Base-by-base conservation (phyloP, 2,888 invertebrate genomes). In the Neoitamus cyanurus region DNA sequence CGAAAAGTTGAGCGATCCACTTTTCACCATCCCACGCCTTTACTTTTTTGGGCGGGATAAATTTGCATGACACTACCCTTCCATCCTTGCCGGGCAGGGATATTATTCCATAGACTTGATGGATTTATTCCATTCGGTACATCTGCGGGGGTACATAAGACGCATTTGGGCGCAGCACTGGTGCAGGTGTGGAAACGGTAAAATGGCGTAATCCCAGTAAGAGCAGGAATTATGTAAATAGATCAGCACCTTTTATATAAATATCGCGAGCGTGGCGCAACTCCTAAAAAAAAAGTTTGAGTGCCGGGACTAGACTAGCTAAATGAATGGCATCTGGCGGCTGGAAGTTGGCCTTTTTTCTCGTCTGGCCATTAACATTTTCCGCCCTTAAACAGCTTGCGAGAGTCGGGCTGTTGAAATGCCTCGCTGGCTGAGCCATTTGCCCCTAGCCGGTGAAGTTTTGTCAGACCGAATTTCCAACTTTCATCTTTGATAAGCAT, bases 401-500 rank as follows among this genome's bases (percentile, higher is more conserved):
- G 20, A 25, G 20, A 58, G 20, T 58, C 9, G 7, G 58, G 25
- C 58, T 58, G 28, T 42, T 4, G 3, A 13, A n/a, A 6, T 73
- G 4, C 36, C 15, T 73, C n/a, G 13, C 11, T 28, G 20, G 25
- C 46, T 46, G 46, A 11, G 58, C 15, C 25, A 13, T 42, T n/a
- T n/a, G 1, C 36, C 46, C 31, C 30, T n/a, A 7, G 36, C 73
- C 58, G 58, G 58, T 58, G 83, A 84, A 72, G 73, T 84, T 84
- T 84, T 72, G 83, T 25, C 42, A 83, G 58, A 82, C 82, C 82
- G 83, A 84, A 84, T 84, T 84, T 83, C 58, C 48, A 84, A 84
- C 73, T 84, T 84, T 84, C 80, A 72, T 83, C 46, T 58, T 84
- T 84, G 84, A 84, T 84, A 84, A 84, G 84, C 73, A 73, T 80